Evolutionary conservation across 2,888 invertebrate species (phyloP).

Genomic region (Volucella bombylans): DNA sequence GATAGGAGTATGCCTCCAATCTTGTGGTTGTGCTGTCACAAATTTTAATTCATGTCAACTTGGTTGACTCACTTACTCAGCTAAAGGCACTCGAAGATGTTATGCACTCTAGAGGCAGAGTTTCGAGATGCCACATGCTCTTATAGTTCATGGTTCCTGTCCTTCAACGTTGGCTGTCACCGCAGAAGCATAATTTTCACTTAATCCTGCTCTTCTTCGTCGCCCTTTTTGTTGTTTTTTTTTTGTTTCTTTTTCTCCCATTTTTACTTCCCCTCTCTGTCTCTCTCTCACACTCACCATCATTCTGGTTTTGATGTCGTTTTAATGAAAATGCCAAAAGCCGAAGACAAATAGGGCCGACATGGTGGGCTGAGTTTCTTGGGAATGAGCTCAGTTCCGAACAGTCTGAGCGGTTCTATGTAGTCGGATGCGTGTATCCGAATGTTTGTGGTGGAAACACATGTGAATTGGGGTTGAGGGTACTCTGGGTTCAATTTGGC

Average conservation of each 20-base stretch:
- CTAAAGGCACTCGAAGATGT: slow-evolving; percentile 32
- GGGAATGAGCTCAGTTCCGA: background rate
- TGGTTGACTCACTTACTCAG: slow-evolving; percentile 45
- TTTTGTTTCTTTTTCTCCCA: background rate
- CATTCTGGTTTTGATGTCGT: slow-evolving; percentile 63
- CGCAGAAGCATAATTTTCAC: slow-evolving; percentile 71
- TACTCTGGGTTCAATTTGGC: slow-evolving; percentile 30
- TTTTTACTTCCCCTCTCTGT: background rate
- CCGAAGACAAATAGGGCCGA: slow-evolving; percentile 59
- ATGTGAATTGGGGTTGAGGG: slow-evolving; percentile 6
- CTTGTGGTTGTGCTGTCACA: slow-evolving; percentile 42
- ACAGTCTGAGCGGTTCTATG: background rate
- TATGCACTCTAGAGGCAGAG: background rate
- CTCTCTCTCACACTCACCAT: background rate
- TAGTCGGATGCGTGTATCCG: slow-evolving; percentile 27
- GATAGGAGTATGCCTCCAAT: slow-evolving; percentile 45
- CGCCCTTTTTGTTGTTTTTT: background rate
- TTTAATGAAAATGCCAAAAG: slow-evolving; percentile 73
- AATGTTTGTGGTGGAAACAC: slow-evolving; percentile 17
- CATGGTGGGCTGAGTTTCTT: background rate
- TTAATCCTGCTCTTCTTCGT: slow-evolving; percentile 58
- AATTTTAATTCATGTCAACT: slow-evolving; percentile 67
- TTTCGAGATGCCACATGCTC: background rate
- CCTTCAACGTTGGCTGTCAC: slow-evolving; percentile 65
- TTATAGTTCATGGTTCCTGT: slow-evolving; percentile 42